These are phyloP conservation scores for Drosophila subsilvestris DNA, from an alignment of 2,888 invertebrate species.

Conservation along the genomic window DNA sequence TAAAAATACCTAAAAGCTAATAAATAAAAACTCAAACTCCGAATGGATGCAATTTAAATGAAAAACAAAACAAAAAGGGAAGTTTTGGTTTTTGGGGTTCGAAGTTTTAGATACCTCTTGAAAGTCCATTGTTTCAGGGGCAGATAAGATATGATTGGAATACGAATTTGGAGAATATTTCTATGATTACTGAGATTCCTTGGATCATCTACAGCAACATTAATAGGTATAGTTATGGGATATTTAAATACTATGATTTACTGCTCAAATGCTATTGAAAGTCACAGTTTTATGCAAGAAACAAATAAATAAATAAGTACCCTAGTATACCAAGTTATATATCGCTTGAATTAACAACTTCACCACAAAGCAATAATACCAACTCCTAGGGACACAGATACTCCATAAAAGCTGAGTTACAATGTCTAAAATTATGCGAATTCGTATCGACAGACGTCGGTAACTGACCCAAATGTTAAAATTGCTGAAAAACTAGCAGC, in stretches of 20 bases:
- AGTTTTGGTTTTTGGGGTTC: background rate
- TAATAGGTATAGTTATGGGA: too few species aligned
- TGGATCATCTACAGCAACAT: background rate
- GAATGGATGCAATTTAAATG: constrained; percentile 51
- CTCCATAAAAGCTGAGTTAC: background rate
- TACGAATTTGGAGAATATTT: background rate
- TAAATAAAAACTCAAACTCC: constrained; percentile 17
- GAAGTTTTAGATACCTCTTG: background rate
- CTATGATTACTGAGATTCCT: background rate
- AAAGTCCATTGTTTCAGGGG: background rate
- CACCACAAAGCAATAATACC: background rate
- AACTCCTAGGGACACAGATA: background rate
- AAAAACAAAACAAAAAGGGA: constrained; percentile 8
- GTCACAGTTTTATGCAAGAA: background rate
- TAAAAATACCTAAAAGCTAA: constrained; percentile 41
- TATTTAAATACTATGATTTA: background rate
- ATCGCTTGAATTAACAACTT: too few species aligned
- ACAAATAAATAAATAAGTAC: too few species aligned
- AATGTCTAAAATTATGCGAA: constrained; percentile 17
- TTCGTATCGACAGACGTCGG: constrained; percentile 13
- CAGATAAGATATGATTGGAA: background rate
- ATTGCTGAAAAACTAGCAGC: constrained; percentile 13
- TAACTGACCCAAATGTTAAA: constrained; percentile 51
- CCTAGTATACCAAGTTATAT: too few species aligned
- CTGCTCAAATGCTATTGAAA: background rate